Evolutionary conservation across 2,888 invertebrate genomes (phyloP).

Genomic region (Thecophora atra): DNA sequence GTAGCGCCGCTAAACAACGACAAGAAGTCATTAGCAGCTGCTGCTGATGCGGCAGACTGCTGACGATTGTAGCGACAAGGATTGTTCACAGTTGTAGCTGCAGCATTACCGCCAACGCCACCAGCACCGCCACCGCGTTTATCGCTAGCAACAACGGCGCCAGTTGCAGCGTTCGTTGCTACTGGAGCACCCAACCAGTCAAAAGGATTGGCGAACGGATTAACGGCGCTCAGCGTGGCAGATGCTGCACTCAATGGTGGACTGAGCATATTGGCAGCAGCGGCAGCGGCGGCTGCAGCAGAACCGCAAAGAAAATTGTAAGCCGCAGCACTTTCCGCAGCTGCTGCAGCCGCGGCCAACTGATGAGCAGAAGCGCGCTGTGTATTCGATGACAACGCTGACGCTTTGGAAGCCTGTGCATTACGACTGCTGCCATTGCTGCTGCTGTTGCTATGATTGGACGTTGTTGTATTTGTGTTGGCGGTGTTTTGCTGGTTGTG

Average conservation of each 20-base stretch:
- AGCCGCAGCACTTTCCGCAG: conserved; percentile 59
- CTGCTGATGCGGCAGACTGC: conserved; percentile 42
- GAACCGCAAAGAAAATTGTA: conserved; percentile 49
- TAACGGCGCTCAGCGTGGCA: conserved; percentile 51
- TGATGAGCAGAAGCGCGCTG: conserved; percentile 51
- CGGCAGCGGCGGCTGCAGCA: conserved; percentile 54
- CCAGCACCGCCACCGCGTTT: conserved; percentile 43
- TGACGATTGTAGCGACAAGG: conserved; percentile 44
- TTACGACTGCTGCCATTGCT: conserved; percentile 43
- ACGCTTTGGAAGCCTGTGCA: conserved; percentile 42
- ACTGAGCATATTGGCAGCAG: conserved; percentile 63
- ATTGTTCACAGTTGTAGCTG: conserved; percentile 29
- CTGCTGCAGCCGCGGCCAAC: conserved; percentile 60
- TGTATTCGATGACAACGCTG: conserved; percentile 8
- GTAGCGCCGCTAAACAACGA: conserved; percentile 48
- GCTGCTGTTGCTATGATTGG: conserved; percentile 42
- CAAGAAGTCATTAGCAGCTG: conserved; percentile 53
- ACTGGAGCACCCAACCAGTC: conserved; percentile 49
- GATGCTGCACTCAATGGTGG: conserved; percentile 57
- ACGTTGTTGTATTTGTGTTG: conserved; percentile 47
- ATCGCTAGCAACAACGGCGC: conserved; percentile 23
- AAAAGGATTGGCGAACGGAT: conserved; percentile 50
- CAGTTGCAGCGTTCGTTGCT: conserved; percentile 23
- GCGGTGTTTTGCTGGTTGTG: conserved; percentile 46
- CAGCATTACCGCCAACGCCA: conserved; percentile 42